Evolutionary conservation across 64 coral and sea anemone genomes (phyloP), one percentile per base, ranked within the genome.

Genomic region (Dendronephthya gigantea): DNA sequence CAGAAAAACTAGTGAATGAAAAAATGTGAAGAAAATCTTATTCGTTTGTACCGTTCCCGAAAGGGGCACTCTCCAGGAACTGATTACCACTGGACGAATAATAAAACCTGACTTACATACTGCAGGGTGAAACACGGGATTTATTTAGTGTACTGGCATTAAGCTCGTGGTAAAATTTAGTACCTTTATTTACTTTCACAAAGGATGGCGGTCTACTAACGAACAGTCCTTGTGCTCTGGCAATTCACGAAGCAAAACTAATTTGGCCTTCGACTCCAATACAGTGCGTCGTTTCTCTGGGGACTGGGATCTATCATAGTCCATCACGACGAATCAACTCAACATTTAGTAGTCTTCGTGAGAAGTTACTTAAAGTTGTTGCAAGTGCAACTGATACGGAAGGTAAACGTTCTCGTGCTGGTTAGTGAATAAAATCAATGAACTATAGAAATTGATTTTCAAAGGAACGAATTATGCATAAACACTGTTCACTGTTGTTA

Each of bases 381-480:
- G 95, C 95, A 34, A 98, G 95, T 82, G 95, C 95, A 9, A 98
- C 95, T 7, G 95, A 98, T 40, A 98, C 95, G 33, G 95, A 98
- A 93, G 95, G 95, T 91, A 22, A 23, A 23, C 0, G 0, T 86
- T 62, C 25, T 55, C 56, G 25, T 65, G 40, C 16, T 5, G 9
- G 40, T 15, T 19, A 31, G 41, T 35, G 50, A 25, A 7, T 50
- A 55, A 40, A 28, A 50, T 22, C 7, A 62, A 35, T 28, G 45
- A 28, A n/a, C n/a, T n/a, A n/a, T n/a, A n/a, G n/a, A n/a, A n/a
- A n/a, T n/a, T n/a, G 45, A 34, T 85, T 37, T 47, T 35, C 35
- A 31, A 25, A 38, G 17, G 7, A 34, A 49, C 33, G 36, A n/a
- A n/a, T n/a, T n/a, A n/a, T n/a, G n/a, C n/a, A n/a, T n/a, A n/a